Evolutionary conservation across 2,888 invertebrate genomes (phyloP), one percentile per base, ranked within the genome.

Genomic region (Drosophila quinaria): DNA sequence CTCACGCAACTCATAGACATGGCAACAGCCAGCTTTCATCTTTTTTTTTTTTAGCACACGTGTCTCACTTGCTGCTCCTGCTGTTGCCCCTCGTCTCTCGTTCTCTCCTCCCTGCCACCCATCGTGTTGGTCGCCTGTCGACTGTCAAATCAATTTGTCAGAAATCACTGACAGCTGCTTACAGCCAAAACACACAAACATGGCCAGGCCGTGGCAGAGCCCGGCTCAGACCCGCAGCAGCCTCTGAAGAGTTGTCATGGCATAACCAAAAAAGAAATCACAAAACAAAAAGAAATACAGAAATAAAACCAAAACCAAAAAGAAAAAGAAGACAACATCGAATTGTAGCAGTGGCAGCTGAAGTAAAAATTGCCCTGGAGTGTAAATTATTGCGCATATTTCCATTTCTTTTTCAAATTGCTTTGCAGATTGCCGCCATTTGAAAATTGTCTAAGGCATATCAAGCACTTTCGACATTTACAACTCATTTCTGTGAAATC

Each of bases 121-220:
- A 44, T 56, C 54, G 58, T 37, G 70, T 52, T 73, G 78, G 78
- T 81, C 86, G 88, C 74, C 84, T 84, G 84, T 84, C 89, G 87
- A 86, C 89, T 89, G 89, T 89, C 87, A 90, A 89, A 91, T 90
- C 89, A 91, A 90, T 90, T 91, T 90, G 90, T 90, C 91, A 90
- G 87, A 85, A 90, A 90, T 90, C 89, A 90, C 81, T 90, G 90
- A 89, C 90, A 90, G 90, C 90, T 90, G 91, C 87, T 90, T 87
- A 89, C 84, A 87, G 89, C 73, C 85, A 88, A 88, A 86, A 74
- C 74, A 85, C 68, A 87, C 80, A 81, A 74, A 79, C 80, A 76
- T 81, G 74, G 77, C 74, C 76, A 58, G 63, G 69, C 77, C 68
- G 61, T 25, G 56, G 54, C 63, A 25, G 44, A 58, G 73, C 52